phyloP scores from a whole-genome alignment of 2,113 vertebrate genomes.

The Galeopterus variegatus region DNA sequence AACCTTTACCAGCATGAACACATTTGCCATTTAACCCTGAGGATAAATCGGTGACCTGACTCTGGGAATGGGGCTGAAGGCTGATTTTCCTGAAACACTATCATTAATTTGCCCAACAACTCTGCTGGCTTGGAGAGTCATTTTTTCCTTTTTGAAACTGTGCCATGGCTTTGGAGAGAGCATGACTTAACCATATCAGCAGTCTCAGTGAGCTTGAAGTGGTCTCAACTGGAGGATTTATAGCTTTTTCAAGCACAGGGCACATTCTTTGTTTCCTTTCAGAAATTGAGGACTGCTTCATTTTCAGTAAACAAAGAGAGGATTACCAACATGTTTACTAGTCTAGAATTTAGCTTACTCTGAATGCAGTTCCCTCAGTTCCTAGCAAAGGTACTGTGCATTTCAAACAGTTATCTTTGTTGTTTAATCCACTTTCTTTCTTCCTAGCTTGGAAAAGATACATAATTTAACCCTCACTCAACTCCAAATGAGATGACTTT shows the following conservation, averaged over 20 bases:
- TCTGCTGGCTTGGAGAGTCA: not conserved
- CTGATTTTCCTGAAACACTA: conserved; percentile 10
- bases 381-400: conserved; percentile 60
- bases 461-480: conserved; percentile 73
- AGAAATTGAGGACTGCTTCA: conserved; percentile 75
- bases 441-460: conserved; percentile 63
- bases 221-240: conserved; percentile 56
- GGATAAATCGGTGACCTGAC: conserved; percentile 77
- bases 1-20: conserved; percentile 26
- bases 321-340: conserved; percentile 79
- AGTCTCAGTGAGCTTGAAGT: not conserved
- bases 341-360: conserved; percentile 75
- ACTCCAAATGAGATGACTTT: conserved; percentile 74
- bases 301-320: conserved; percentile 83
- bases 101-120: conserved; percentile 10
- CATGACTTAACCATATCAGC: not conserved
- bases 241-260: conserved; percentile 67
- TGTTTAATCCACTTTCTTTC: conserved; percentile 69
- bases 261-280: conserved; percentile 78
- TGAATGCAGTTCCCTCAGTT: conserved; percentile 58
- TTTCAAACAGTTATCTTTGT: conserved; percentile 83
- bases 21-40: conserved; percentile 54
- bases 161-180: conserved; percentile 26
- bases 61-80: not conserved
- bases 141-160: conserved; percentile 15